Evolutionary conservation across 2,888 invertebrate species (phyloP).

Genomic region (Gortyna flavago): DNA sequence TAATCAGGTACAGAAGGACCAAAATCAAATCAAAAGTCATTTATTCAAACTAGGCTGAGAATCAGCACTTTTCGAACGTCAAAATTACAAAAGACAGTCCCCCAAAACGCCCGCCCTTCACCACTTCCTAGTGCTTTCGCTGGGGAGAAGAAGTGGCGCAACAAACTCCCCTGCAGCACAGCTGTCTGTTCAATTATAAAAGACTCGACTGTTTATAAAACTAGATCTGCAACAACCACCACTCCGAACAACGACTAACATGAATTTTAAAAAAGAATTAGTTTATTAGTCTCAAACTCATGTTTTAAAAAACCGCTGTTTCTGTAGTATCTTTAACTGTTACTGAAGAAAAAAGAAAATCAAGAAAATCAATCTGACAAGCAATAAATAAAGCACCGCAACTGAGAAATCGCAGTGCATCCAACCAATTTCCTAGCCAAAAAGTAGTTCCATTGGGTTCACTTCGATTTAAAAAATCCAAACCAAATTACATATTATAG

Average conservation of each 20-base stretch:
- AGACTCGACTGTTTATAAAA: too few relatives aligned
- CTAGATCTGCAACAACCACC: too few relatives aligned
- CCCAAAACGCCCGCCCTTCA: too few relatives aligned
- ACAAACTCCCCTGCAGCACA: too few relatives aligned
- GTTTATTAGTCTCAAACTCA: background rate
- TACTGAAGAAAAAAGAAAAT: background rate
- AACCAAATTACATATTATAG: background rate
- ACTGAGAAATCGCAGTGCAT: background rate
- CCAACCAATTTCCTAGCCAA: background rate
- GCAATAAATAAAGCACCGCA: background rate
- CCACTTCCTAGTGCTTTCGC: too few relatives aligned
- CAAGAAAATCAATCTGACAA: background rate
- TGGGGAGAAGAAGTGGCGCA: too few relatives aligned
- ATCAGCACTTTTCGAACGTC: too few relatives aligned
- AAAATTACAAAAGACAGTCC: too few relatives aligned
- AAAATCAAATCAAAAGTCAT: too few relatives aligned
- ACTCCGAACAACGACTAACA: background rate
- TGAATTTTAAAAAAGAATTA: background rate
- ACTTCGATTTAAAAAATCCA: background rate
- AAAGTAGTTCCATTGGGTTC: background rate
- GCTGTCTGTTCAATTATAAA: too few relatives aligned
- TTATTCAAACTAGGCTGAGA: too few relatives aligned
- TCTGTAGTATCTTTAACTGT: background rate
- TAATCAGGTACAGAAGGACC: conserved; percentile 5
- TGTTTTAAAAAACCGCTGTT: background rate